phyloP scores from a whole-genome alignment of 2,797 vertebrate species.

The Danio kyathit region DNA sequence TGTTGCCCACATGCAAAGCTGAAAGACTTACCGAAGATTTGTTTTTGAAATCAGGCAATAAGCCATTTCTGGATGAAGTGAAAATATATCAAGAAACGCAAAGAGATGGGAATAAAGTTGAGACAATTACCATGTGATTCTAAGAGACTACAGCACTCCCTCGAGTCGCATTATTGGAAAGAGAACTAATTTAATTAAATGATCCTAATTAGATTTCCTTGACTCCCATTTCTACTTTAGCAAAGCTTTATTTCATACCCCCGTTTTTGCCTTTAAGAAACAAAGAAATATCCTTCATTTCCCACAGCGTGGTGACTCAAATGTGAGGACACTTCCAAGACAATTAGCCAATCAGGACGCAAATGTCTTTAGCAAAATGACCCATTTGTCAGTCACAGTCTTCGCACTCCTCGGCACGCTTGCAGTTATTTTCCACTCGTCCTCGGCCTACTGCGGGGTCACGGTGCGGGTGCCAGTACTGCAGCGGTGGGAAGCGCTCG shows the following conservation, averaged over 20 bases:
- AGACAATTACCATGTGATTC: conserved; percentile 44
- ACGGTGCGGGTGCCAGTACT: conserved; percentile 51
- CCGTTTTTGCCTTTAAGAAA: conserved; percentile 41
- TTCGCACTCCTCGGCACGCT: conserved; percentile 22
- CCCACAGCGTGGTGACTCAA: conserved; percentile 22
- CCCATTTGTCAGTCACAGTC: conserved; percentile 24
- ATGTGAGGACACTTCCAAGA: conserved; percentile 23
- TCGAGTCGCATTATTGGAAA: conserved; percentile 56
- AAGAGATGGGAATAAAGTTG: conserved; percentile 25
- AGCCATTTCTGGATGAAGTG: conserved; percentile 12
- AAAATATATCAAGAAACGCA: conserved; percentile 22
- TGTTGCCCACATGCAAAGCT: background rate
- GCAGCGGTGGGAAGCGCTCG: conserved; percentile 50
- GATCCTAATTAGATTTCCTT: conserved; percentile 62
- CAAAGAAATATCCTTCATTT: conserved; percentile 32
- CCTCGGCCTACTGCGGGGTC: conserved; percentile 29
- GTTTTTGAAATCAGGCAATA: conserved; percentile 17
- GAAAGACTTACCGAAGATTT: background rate
- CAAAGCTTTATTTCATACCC: conserved; percentile 44
- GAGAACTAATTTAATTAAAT: conserved; percentile 63
- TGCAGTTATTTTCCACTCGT: conserved; percentile 27
- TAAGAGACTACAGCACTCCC: conserved; percentile 52
- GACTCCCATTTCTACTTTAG: conserved; percentile 35
- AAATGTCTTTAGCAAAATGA: conserved; percentile 14
- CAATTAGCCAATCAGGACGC: conserved; percentile 28